Evolutionary conservation across 2,888 invertebrate genomes (phyloP), one percentile per base, ranked within the genome.

Genomic region (Drosophila nr. medialis): DNA sequence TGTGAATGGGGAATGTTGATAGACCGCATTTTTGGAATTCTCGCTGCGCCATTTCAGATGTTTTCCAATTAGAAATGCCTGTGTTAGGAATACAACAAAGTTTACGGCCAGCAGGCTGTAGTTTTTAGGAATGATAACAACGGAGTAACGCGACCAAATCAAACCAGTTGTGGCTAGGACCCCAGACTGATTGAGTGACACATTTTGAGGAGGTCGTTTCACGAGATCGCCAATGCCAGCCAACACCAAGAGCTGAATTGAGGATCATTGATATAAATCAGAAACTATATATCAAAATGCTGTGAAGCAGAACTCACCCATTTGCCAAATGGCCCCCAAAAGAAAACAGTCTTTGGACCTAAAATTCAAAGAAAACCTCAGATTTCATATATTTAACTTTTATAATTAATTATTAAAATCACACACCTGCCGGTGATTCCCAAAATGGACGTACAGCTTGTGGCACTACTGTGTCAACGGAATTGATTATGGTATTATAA

Each of bases 311-410:
- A 4, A 58, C 76, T 75, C 64, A 90, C 91, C 90, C 91, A 91
- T 66, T 91, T 91, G 10, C 88, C 81, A 0, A 88, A 0, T 0
- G 91, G 91, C 0, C 73, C 91, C 91, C 91, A 91, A 36, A 91
- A 91, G 54, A 91, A 91, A 8, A 91, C 79, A 0, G 91, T 91
- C 51, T 81, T 83, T 0, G 91, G 91, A 6, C 91, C 90, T 90
- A n/a, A 6, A 11, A 5, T 2, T 2, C 3, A 18, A 42, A 13
- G 1, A n/a, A 38, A 27, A 8, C 7, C 5, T 3, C 4, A 4
- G 10, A 18, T 67, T 34, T 21, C 0, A 49, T 1, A 15, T 24
- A 8, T 15, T 10, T 10, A 6, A 49, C 45, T 61, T 54, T 15
- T 24, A 15, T 24, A 24, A 45, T 8, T 30, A 6, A 59, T 10